These are phyloP conservation scores for Semicossyphus pulcher DNA, from an alignment of 2,113 vertebrate species.

Conservation along the genomic window DNA sequence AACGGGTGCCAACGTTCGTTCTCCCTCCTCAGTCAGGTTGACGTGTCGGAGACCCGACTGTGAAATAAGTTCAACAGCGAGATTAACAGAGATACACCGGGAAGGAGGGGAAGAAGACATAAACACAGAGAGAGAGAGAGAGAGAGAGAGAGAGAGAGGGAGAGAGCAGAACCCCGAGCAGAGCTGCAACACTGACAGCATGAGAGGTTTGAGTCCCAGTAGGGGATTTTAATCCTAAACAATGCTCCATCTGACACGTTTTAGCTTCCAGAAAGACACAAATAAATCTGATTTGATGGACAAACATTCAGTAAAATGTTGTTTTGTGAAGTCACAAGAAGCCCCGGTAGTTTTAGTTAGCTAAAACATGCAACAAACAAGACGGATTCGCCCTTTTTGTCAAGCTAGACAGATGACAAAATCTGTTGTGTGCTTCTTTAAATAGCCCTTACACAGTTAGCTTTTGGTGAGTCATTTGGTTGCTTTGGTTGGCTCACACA, in stretches of 20 bases:
- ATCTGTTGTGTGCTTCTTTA: too few species aligned
- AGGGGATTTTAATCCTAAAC: slow-evolving; percentile 3
- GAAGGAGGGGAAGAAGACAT: slow-evolving; percentile 26
- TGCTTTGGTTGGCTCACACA: too few species aligned
- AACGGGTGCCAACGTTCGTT: slow-evolving; percentile 63
- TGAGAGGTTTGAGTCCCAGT: slow-evolving; percentile 21
- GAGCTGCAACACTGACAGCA: not conserved
- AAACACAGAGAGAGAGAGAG: not conserved
- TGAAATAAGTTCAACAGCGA: slow-evolving; percentile 69
- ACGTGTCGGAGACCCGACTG: slow-evolving; percentile 56
- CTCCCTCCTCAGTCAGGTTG: slow-evolving; percentile 50
- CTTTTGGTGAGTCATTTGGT: too few species aligned
- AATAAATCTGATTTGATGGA: not conserved
- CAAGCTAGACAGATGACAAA: too few species aligned
- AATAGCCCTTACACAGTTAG: too few species aligned
- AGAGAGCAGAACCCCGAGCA: slow-evolving; percentile 10
- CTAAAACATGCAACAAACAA: too few species aligned
- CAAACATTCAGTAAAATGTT: not conserved
- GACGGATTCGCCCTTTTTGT: too few species aligned
- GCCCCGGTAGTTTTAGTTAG: too few species aligned
- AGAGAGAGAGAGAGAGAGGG: not conserved
- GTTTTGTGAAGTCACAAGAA: too few species aligned
- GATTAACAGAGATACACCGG: slow-evolving; percentile 64
- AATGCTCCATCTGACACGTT: not conserved
- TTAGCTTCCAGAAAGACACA: not conserved